Evolutionary conservation across 2,113 vertebrate species (phyloP).

Genomic region (Phrynosoma blainvillii): DNA sequence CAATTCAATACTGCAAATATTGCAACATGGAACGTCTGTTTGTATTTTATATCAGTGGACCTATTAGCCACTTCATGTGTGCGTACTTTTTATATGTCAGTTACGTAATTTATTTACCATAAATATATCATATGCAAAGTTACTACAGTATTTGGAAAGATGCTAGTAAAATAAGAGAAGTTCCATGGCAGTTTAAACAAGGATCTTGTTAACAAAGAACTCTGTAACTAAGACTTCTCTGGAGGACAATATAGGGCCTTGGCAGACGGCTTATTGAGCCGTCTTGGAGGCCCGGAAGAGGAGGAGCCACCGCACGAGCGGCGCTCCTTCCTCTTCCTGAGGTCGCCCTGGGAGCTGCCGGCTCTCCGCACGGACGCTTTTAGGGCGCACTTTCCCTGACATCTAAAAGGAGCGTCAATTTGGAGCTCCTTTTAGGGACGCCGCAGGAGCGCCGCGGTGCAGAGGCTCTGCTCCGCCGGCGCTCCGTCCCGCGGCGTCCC

Average conservation of each 20-base stretch:
- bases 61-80: background rate
- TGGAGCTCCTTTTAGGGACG: too few species aligned
- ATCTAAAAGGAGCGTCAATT: too few species aligned
- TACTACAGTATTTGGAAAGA: slow-evolving; percentile 57
- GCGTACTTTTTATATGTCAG: slow-evolving; percentile 60
- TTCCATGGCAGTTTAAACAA: slow-evolving; percentile 70
- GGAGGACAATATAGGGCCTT: slow-evolving; percentile 81
- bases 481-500: too few species aligned
- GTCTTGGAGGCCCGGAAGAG: too few species aligned
- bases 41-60: background rate
- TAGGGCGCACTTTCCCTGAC: too few species aligned
- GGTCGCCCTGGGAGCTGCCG: too few species aligned
- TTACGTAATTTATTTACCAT: slow-evolving; percentile 48
- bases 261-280: too few species aligned
- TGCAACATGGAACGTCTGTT: background rate
- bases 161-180: slow-evolving; percentile 75
- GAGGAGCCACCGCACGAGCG: too few species aligned
- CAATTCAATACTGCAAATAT: background rate
- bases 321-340: too few species aligned
- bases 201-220: slow-evolving; percentile 80
- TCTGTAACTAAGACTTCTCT: slow-evolving; percentile 79
- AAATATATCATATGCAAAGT: slow-evolving; percentile 56
- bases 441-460: too few species aligned
- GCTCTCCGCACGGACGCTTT: too few species aligned
- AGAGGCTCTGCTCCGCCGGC: too few species aligned